Conservation (phyloP, 2,888 invertebrate genomes). For the Tiliacea aurago region DNA sequence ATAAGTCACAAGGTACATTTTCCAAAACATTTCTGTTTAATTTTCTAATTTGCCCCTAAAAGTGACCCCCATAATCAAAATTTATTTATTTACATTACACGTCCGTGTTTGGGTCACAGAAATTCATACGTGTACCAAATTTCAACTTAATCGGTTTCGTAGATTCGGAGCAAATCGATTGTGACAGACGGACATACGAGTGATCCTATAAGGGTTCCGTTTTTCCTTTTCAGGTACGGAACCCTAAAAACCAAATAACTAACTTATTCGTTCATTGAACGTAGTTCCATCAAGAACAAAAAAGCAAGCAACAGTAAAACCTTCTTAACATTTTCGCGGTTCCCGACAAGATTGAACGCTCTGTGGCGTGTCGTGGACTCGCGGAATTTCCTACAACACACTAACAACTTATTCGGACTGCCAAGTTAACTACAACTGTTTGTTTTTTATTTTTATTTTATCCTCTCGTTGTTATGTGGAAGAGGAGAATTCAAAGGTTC, state of each 20-base stretch:
- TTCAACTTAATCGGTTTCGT: no score
- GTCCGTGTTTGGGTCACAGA: no score
- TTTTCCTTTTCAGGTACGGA: no score
- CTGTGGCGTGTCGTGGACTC: conserved; percentile 29
- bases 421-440: conserved; percentile 26
- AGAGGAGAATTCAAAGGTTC: not conserved
- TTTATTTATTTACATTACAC: no score
- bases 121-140: no score
- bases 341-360: conserved; percentile 43
- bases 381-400: conserved; percentile 31
- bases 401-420: conserved; percentile 52
- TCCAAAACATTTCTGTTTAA: no score
- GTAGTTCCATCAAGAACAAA: not conserved
- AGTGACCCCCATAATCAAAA: no score
- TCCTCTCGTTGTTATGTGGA: not conserved
- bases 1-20: no score
- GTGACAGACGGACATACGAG: no score
- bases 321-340: conserved; percentile 44
- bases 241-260: not conserved
- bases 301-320: conserved; percentile 10
- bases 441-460: conserved; percentile 20
- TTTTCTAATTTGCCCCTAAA: no score
- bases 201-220: no score
- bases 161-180: no score
- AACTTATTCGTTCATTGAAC: not conserved